Base-by-base conservation (phyloP, 2,888 invertebrate genomes). In the Euclidia mi region DNA sequence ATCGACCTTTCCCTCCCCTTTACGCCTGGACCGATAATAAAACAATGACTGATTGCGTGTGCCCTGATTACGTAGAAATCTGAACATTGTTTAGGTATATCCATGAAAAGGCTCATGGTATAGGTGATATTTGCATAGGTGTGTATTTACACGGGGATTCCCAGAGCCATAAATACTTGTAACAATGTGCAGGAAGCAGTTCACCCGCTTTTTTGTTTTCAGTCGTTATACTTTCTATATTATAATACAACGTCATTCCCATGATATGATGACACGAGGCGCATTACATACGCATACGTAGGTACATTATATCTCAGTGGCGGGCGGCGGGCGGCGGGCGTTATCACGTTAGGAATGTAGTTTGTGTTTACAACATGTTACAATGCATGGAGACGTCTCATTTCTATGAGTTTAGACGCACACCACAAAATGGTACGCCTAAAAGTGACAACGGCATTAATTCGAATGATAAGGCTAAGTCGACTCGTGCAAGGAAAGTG, bases 381-480 rank as follows among this genome's bases (percentile, higher is more conserved):
- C 11, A 14, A 42, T 28, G 37, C 7, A 29, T 14, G 35, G 17
- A 11, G 56, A 50, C 49, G 61, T 59, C 56, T 63, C 28, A 11
- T 20, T 34, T 51, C 44, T 14, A 25, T 28, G 44, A 50, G 52
- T 65, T 65, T 14, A 55, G 43, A 41, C 65, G 66, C 65, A 68
- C 56, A 69, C 63, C 56, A 70, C 65, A 61, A 72, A 67, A 70
- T 72, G 41, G 65, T 73, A 71, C 70, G 67, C 55, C 44, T 67
- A 58, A 69, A 61, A 78, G 71, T 73, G 72, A 76, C 76, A 73
- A 72, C 78, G 73, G 63, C 56, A 74, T 78, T 81, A 77, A 82
- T 77, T 81, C 79, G 77, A 84, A 87, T 85, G 88, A 92, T 91
- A 92, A 91, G 84, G 79, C 79, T 82, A 88, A 92, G 88, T 87